Evolutionary conservation across 2,888 invertebrate genomes (phyloP).

Genomic region (Neoaliturus tenellus): DNA sequence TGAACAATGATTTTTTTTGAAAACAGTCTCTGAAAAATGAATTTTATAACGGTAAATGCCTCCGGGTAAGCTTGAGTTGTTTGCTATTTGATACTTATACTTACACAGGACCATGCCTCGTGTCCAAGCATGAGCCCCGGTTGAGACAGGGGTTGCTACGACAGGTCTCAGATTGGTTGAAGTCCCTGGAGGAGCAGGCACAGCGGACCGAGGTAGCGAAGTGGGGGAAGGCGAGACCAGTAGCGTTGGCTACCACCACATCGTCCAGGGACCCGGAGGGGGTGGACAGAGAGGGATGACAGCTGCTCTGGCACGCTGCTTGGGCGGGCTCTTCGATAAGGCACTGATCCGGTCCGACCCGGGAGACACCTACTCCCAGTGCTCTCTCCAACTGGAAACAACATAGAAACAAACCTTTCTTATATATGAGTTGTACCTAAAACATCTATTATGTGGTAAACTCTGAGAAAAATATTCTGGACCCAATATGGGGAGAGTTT

Average conservation of each 20-base stretch:
- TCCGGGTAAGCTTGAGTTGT: no score
- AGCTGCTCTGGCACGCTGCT: not conserved
- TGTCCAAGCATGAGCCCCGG: slow-evolving; percentile 95
- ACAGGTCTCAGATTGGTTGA: slow-evolving; percentile 92
- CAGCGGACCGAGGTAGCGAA: slow-evolving; percentile 95
- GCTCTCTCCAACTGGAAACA: slow-evolving; percentile 75
- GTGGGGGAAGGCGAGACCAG: slow-evolving; percentile 95
- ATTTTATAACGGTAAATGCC: no score
- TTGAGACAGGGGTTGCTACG: slow-evolving; percentile 94
- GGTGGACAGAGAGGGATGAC: slow-evolving; percentile 86
- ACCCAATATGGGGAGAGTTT: no score
- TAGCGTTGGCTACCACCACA: slow-evolving; percentile 77
- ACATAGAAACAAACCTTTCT: not conserved
- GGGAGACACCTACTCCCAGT: slow-evolving; percentile 69
- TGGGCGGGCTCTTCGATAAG: slow-evolving; percentile 70
- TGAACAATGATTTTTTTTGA: no score
- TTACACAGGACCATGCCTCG: slow-evolving; percentile 6
- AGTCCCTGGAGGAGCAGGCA: slow-evolving; percentile 94
- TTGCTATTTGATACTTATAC: no score
- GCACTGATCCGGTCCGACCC: slow-evolving; percentile 98
- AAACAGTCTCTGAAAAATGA: no score
- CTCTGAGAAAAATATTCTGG: no score
- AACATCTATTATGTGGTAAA: no score
- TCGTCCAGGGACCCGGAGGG: slow-evolving; percentile 96
- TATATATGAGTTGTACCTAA: no score